Evolutionary conservation across 1,140 invertebrate species (phyloP).

Genomic region (Matsumurasca onukii): DNA sequence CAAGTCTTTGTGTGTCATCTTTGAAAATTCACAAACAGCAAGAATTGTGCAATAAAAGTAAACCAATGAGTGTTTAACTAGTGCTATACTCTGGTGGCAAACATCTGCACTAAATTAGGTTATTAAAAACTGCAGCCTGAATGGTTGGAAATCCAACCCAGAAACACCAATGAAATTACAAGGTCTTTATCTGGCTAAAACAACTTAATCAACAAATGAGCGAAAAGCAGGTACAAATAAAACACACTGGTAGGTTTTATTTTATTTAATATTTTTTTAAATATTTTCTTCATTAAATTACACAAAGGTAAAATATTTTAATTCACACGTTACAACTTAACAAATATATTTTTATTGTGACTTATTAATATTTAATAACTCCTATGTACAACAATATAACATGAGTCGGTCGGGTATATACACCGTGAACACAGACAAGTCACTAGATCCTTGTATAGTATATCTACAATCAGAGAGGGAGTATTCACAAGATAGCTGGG

Average conservation of each 20-base stretch:
- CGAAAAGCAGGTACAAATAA: neutral
- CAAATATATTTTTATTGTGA: constrained; percentile 34
- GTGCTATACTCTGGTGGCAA: too few species aligned
- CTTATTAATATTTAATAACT: constrained; percentile 31
- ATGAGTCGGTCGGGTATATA: constrained; percentile 34
- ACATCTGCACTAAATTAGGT: too few species aligned
- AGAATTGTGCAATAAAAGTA: too few species aligned
- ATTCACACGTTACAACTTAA: constrained; percentile 37
- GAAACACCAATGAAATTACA: too few species aligned
- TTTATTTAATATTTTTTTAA: constrained; percentile 36
- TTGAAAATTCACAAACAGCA: too few species aligned
- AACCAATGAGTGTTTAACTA: too few species aligned
- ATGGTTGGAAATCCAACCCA: too few species aligned
- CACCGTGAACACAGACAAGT: constrained; percentile 36
- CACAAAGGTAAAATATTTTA: constrained; percentile 36
- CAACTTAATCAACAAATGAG: too few species aligned
- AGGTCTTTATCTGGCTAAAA: too few species aligned
- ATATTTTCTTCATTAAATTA: constrained; percentile 34
- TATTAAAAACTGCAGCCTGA: too few species aligned
- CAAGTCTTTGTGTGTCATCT: too few species aligned
- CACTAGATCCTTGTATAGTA: constrained; percentile 28
- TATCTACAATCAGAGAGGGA: neutral
- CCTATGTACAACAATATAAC: constrained; percentile 29
- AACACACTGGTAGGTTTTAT: constrained; percentile 30
- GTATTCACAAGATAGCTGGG: neutral